phyloP scores from a whole-genome alignment of 1,140 invertebrate genomes.

The Thereuonema tuberculata region DNA sequence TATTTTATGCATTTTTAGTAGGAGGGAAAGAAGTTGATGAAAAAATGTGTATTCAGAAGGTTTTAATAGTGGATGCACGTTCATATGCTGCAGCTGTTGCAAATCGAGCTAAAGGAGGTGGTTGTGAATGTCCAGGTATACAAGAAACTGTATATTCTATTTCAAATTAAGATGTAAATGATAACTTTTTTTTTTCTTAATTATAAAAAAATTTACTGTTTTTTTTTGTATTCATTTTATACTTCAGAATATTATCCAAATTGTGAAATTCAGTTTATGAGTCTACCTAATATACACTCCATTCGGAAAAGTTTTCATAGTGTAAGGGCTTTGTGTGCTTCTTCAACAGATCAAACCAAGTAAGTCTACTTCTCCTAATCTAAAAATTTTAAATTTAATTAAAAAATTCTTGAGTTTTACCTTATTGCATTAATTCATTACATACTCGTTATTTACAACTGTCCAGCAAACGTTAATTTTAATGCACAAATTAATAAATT shows the following conservation, averaged over 20 bases:
- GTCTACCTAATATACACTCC: slow-evolving; percentile 89
- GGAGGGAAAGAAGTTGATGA: background rate
- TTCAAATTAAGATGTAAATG: background rate
- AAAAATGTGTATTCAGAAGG: slow-evolving; percentile 42
- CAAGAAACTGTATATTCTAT: background rate
- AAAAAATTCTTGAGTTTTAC: too few relatives aligned
- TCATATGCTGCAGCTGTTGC: slow-evolving; percentile 89
- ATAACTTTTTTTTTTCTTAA: background rate
- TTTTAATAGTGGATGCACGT: slow-evolving; percentile 86
- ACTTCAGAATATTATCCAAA: slow-evolving; percentile 70
- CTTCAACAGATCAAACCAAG: slow-evolving; percentile 60
- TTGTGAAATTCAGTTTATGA: slow-evolving; percentile 94
- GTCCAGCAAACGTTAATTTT: too few relatives aligned
- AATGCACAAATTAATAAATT: too few relatives aligned
- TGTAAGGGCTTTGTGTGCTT: slow-evolving; percentile 47
- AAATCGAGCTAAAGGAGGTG: slow-evolving; percentile 87
- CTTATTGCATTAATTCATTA: too few relatives aligned
- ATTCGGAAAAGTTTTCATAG: slow-evolving; percentile 56
- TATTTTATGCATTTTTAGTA: too few relatives aligned
- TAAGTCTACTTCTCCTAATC: slow-evolving; percentile 30
- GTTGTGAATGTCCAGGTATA: slow-evolving; percentile 67
- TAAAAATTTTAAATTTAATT: too few relatives aligned
- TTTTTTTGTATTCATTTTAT: background rate
- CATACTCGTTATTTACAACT: too few relatives aligned
- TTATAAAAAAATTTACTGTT: background rate